A percentile compares a stretch with the other conserved stretches of the same genome.
Conservation (phyloP, 2,113 vertebrate genomes). For the Riparia riparia region DNA sequence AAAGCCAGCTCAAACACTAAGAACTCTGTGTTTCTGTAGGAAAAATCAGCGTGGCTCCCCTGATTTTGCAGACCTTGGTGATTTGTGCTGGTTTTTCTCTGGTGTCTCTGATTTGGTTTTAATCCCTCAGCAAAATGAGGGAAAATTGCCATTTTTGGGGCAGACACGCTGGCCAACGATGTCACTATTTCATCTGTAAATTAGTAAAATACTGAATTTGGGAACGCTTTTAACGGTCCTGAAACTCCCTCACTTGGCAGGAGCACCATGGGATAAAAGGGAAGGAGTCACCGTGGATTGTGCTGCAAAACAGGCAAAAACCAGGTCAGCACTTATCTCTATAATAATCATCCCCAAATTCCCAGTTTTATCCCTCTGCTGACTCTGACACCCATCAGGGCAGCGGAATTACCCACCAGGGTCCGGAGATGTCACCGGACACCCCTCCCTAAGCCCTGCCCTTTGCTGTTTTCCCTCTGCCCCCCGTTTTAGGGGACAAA, state of each 20-base stretch:
- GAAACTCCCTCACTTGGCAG: background rate
- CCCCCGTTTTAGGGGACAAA: background rate
- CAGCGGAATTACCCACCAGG: background rate
- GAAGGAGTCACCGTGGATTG: background rate
- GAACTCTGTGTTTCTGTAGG: background rate
- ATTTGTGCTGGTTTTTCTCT: background rate
- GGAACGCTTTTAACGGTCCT: background rate
- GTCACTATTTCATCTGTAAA: background rate
- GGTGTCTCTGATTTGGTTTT: background rate
- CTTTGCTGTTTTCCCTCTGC: background rate
- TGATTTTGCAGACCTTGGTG: background rate
- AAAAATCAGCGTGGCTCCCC: rapidly evolving
- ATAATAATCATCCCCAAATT: background rate
- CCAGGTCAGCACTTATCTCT: background rate
- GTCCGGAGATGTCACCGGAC: rapidly evolving
- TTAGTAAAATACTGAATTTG: background rate
- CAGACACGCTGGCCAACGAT: rapidly evolving
- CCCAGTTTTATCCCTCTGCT: background rate
- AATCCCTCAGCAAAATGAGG: background rate
- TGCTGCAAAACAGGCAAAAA: background rate
- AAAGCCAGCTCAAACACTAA: background rate
- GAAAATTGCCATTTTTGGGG: background rate
- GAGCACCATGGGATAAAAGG: background rate
- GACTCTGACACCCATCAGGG: background rate
- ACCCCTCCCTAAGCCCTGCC: background rate